Evolutionary conservation across 1,140 invertebrate species (phyloP).

Genomic region (Drosophila nikananu): DNA sequence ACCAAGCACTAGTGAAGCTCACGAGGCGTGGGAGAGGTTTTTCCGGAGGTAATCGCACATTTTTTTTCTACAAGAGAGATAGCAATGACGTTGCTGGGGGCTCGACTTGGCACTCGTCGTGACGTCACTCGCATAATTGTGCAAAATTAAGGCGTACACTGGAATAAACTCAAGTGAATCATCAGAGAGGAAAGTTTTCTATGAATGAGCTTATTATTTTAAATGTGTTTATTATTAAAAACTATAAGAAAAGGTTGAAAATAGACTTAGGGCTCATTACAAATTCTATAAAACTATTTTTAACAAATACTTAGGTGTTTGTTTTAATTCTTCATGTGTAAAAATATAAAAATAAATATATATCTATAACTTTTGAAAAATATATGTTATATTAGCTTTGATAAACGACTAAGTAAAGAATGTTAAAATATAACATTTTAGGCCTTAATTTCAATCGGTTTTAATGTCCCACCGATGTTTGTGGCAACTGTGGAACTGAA

Average conservation of each 20-base stretch:
- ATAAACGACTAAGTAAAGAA: no score
- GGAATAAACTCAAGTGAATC: neutral
- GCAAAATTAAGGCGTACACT: constrained; percentile 8
- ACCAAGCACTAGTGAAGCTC: neutral
- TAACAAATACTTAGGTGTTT: no score
- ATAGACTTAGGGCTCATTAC: no score
- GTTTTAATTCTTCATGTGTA: no score
- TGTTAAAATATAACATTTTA: no score
- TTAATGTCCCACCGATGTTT: no score
- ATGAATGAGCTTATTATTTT: neutral
- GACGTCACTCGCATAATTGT: constrained; percentile 33
- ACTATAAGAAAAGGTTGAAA: no score
- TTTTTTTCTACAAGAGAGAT: neutral
- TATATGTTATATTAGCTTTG: no score
- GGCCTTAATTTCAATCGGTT: neutral
- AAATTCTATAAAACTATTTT: no score
- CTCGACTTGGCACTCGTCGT: constrained; percentile 41
- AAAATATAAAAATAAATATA: no score
- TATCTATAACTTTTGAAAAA: no score
- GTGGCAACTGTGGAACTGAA: neutral
- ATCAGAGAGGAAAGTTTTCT: neutral
- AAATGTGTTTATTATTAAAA: no score
- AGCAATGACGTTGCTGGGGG: constrained; percentile 49
- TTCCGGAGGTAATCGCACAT: constrained; percentile 1
- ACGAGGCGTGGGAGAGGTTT: constrained; percentile 3